Evolutionary conservation across 2,888 invertebrate genomes (phyloP), one percentile per base, ranked within the genome.

Genomic region (Iselma pallidipennis): DNA sequence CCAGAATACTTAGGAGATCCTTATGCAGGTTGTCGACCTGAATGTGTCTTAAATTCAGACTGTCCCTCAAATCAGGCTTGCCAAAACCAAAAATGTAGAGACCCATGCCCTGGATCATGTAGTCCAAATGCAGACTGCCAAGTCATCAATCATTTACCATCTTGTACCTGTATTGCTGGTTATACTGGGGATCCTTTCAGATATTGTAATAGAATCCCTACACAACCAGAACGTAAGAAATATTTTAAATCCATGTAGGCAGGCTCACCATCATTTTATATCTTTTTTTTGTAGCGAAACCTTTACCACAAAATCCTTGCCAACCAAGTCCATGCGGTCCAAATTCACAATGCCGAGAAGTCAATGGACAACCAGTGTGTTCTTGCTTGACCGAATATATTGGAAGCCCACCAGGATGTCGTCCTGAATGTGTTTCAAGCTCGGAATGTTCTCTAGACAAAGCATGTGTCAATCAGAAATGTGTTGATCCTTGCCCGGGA

Each of bases 261-360:
- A 51, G 0, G 4, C 10, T 37, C 23, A 2, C 7, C 5, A 33
- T 10, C 48, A 50, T 66, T 66, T 29, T 57, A 65, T 68, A 59
- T 59, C 31, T 65, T 25, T 45, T 63, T 62, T 26, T 65, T 62
- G 67, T 51, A 55, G 57, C 66, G 52, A 66, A 48, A 60, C 60
- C 62, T 9, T 3, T 45, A 57, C 72, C 77, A 23, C 74, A 71
- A 49, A 87, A 90, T 75, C 91, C 91, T 3, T 91, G 91, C 76
- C 82, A 84, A 21, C 91, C 91, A 1, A 90, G 89, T 58, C 91
- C 91, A 0, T 92, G 92, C 76, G 92, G 92, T 42, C 89, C 91
- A 0, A 88, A 91, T 76, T 90, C 91, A 2, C 88, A 90, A 74
- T 92, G 92, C 71, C 86, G 89, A 51, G 86, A 72, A 66, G 56